Percentiles rank a stretch among this genome's conserved stretches.
Evolutionary conservation across 2,797 vertebrate species (phyloP).

Genomic region (Pangasius macronema): DNA sequence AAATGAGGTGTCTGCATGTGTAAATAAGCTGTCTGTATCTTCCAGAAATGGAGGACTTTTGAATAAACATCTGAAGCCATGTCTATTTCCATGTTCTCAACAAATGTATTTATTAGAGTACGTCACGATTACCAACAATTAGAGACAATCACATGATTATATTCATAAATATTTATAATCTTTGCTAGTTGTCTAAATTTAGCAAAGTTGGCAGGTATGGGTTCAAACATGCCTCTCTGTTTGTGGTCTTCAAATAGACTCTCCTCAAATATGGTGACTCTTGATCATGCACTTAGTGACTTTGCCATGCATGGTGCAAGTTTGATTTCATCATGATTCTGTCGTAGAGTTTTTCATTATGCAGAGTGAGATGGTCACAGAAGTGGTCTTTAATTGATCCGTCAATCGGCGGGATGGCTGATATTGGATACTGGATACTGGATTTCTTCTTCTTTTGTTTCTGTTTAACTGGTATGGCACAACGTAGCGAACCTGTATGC

Average conservation of each 20-base stretch:
- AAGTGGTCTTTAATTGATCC: background rate
- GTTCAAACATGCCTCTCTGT: background rate
- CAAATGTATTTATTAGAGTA: background rate
- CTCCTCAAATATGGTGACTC: background rate
- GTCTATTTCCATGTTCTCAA: background rate
- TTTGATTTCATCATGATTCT: background rate
- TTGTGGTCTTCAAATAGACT: background rate
- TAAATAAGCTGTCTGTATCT: background rate
- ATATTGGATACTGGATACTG: background rate
- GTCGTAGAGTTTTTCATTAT: background rate
- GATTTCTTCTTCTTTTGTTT: background rate
- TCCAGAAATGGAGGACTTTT: background rate
- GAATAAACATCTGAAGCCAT: background rate
- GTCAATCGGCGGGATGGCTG: background rate
- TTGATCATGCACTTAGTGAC: background rate
- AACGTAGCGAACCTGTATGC: background rate
- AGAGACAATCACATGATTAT: background rate
- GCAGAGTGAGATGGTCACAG: background rate
- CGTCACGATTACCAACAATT: background rate
- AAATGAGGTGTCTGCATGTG: background rate
- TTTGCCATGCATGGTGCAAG: background rate
- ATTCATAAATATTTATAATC: background rate
- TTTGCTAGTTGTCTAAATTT: background rate
- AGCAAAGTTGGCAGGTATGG: background rate
- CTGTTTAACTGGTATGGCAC: background rate